Conservation (phyloP, 2,797 vertebrate genomes). For the Danio aesculapii region DNA sequence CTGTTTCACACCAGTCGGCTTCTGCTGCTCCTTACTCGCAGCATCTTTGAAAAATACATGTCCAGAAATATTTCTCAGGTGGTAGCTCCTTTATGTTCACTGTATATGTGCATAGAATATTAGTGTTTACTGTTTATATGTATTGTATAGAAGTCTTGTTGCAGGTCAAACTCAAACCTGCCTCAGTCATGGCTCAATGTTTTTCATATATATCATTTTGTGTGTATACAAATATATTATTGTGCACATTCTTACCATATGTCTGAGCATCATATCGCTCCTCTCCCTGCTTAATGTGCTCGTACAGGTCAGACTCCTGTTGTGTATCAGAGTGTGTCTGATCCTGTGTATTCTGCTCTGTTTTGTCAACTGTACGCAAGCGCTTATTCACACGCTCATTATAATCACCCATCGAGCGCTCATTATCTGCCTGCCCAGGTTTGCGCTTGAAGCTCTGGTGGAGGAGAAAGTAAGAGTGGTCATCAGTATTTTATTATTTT, state of each 20-base stretch:
- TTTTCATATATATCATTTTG: not conserved
- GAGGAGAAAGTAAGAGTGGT: not conserved
- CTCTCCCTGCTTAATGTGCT: conserved; percentile 86
- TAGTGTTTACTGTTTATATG: not conserved
- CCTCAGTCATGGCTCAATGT: not conserved
- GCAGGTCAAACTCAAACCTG: not conserved
- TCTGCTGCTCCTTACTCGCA: conserved; percentile 91
- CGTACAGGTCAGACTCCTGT: conserved; percentile 89
- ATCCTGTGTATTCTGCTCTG: conserved; percentile 65
- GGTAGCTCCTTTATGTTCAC: too few relatives aligned
- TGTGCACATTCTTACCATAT: conserved; percentile 81
- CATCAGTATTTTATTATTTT: not conserved
- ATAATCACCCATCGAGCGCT: conserved; percentile 88
- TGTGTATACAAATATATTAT: not conserved
- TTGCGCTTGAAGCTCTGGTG: conserved; percentile 93
- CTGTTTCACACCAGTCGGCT: conserved; percentile 70
- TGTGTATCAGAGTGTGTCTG: conserved; percentile 62
- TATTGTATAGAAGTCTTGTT: not conserved
- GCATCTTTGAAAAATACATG: conserved; percentile 78
- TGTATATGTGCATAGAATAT: too few relatives aligned
- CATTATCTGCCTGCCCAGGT: conserved; percentile 90
- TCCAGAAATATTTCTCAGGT: not conserved
- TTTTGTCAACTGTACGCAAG: conserved; percentile 84
- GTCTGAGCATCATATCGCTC: conserved; percentile 88
- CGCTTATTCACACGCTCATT: conserved; percentile 89